Evolutionary conservation across 2,888 invertebrate genomes (phyloP), one percentile per base, ranked within the genome.

Genomic region (Malacosoma neustria): DNA sequence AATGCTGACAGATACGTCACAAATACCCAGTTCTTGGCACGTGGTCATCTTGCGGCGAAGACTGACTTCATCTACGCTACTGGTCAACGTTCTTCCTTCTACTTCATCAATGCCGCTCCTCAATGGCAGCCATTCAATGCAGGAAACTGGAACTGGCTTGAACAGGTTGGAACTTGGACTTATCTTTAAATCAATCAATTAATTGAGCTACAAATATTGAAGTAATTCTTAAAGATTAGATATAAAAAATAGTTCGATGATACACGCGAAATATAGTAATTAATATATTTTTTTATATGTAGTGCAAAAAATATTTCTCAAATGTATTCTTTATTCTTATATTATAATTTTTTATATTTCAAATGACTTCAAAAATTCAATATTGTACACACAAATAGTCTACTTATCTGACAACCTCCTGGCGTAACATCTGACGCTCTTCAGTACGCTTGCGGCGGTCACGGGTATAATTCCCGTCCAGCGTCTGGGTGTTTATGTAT

Each of bases 51-150:
- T 32, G 69, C 87, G 0, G 89, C 91, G 1, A 90, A 88, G 55
- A 87, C 82, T 9, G 91, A 91, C 61, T 90, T 87, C 47, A 70
- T 90, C 7, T 89, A 84, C 47, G 89, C 87, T 0, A 67, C 86
- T 6, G 88, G 87, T 30, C 90, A 91, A 49, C 69, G 80, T 1
- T 63, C 89, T 1, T 87, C 89, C 0, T 91, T 90, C 65, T 89
- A 89, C 61, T 91, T 88, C 53, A 70, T 90, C 34, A 92, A 92
- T 54, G 87, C 86, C 1, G 89, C 89, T 1, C 91, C 91, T 2
- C 92, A 92, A 47, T 92, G 91, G 91, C 89, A 90, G 39, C 76
- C 76, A 0, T 88, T 89, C 51, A 90, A 90, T 46, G 85, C 68
- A 37, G 87, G 88, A n/a, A 89, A 89, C 59, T 89, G 89, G 89